Evolutionary conservation across 2,888 invertebrate genomes (phyloP).

Genomic region (Trissonchulus sp.): DNA sequence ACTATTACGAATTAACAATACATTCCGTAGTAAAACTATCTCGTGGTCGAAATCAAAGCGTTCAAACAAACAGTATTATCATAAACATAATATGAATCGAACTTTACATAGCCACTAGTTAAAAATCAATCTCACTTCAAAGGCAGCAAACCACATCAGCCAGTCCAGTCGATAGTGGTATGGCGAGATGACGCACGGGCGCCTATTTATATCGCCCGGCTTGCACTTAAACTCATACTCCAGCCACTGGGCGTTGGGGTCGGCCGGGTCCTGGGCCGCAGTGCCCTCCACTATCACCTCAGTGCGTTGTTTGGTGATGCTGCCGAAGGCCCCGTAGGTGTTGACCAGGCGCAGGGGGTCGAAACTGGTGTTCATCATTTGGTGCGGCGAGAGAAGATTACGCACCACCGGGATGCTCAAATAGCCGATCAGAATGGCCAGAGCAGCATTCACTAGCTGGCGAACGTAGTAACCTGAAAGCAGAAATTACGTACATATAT

Average conservation of each 20-base stretch:
- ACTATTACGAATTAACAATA: no score
- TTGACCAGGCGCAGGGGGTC: conserved; percentile 55
- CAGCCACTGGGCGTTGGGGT: conserved; percentile 49
- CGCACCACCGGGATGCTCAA: conserved; percentile 55
- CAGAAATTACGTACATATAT: no score
- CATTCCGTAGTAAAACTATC: no score
- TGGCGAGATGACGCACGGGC: conserved; percentile 55
- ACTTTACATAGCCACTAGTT: no score
- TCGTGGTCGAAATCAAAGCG: no score
- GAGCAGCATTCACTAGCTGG: conserved; percentile 45
- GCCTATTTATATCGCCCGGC: conserved; percentile 51
- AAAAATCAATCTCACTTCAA: no score
- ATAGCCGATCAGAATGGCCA: conserved; percentile 51
- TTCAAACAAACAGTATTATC: no score
- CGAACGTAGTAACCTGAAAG: conserved; percentile 44
- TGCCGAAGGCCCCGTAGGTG: conserved; percentile 57
- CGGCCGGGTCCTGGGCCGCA: conserved; percentile 43
- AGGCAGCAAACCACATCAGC: conserved; percentile 57
- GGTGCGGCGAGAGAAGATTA: conserved; percentile 53
- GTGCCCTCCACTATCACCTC: conserved; percentile 56
- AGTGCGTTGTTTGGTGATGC: conserved; percentile 54
- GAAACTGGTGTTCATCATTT: conserved; percentile 56
- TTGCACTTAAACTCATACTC: conserved; percentile 57
- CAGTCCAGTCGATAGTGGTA: conserved; percentile 57
- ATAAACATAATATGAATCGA: no score